Evolutionary conservation across 2,113 vertebrate genomes (phyloP).

Genomic region (Todiramphus chloris): DNA sequence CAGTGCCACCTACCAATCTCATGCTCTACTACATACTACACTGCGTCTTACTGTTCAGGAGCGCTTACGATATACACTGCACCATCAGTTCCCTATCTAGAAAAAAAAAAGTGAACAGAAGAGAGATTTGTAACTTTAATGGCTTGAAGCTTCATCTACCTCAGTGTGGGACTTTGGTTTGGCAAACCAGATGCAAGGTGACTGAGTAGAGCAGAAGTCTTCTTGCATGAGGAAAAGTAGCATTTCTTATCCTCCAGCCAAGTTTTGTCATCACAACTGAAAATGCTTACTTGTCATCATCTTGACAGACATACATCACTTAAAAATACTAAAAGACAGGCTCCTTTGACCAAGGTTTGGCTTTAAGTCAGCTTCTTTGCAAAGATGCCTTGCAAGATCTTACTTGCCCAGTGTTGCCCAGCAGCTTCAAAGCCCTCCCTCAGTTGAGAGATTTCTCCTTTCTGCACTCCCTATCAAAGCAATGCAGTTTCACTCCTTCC

Average conservation of each 20-base stretch:
- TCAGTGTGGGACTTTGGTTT: not conserved
- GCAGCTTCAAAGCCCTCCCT: not conserved
- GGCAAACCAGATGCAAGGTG: not conserved
- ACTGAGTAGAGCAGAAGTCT: not conserved
- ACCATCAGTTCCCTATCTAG: not conserved
- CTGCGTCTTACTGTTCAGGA: not conserved
- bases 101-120: not conserved
- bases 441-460: not conserved
- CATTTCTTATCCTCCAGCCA: not conserved
- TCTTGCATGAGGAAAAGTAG: not conserved
- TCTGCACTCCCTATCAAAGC: not conserved
- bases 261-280: not conserved
- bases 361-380: not conserved
- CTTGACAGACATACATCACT: not conserved
- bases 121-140: not conserved
- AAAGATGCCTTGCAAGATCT: not conserved
- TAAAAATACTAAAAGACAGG: not conserved
- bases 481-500: not conserved
- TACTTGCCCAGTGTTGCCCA: fast-evolving
- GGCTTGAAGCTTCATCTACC: not conserved
- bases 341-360: not conserved
- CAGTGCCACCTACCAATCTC: not conserved
- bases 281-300: not conserved
- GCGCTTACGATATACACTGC: not conserved
- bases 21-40: not conserved